Percentiles rank a stretch among this genome's conserved stretches.
Evolutionary conservation across 2,888 invertebrate species (phyloP).

Genomic region (Drosophila recens): DNA sequence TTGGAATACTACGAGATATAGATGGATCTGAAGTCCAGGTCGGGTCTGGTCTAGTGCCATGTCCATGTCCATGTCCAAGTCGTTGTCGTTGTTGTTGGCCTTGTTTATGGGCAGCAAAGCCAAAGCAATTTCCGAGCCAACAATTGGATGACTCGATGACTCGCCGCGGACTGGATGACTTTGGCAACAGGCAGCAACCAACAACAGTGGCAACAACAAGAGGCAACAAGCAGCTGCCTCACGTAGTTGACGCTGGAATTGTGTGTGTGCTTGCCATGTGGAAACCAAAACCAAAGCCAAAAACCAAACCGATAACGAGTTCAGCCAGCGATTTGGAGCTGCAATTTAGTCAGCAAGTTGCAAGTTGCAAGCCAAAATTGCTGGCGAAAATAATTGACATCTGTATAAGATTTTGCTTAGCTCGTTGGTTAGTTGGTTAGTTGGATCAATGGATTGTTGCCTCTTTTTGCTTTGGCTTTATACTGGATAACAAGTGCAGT

Average conservation of each 20-base stretch:
- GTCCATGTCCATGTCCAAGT: constrained; percentile 23
- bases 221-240: constrained; percentile 28
- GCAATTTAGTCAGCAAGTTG: constrained; percentile 49
- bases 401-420: constrained; percentile 69
- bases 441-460: constrained; percentile 19
- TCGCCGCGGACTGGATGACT: constrained; percentile 31
- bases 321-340: constrained; percentile 39
- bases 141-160: constrained; percentile 61
- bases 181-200: constrained; percentile 13
- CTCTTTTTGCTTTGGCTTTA: neutral
- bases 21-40: constrained; percentile 37
- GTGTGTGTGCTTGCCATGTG: constrained; percentile 52
- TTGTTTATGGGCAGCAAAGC: constrained; percentile 45
- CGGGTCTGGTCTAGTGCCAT: constrained; percentile 5
- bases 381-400: constrained; percentile 77
- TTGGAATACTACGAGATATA: constrained; percentile 25
- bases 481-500: constrained; percentile 51
- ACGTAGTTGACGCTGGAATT: constrained; percentile 59
- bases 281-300: constrained; percentile 32
- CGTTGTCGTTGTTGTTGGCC: constrained; percentile 24
- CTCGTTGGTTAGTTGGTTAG: constrained; percentile 37
- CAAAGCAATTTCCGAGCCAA: constrained; percentile 64
- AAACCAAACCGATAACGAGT: constrained; percentile 48
- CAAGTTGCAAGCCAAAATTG: constrained; percentile 61
- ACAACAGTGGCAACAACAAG: constrained; percentile 2